Conservation (phyloP, 2,797 vertebrate genomes). For the Pseudotriccus pelzelni region DNA sequence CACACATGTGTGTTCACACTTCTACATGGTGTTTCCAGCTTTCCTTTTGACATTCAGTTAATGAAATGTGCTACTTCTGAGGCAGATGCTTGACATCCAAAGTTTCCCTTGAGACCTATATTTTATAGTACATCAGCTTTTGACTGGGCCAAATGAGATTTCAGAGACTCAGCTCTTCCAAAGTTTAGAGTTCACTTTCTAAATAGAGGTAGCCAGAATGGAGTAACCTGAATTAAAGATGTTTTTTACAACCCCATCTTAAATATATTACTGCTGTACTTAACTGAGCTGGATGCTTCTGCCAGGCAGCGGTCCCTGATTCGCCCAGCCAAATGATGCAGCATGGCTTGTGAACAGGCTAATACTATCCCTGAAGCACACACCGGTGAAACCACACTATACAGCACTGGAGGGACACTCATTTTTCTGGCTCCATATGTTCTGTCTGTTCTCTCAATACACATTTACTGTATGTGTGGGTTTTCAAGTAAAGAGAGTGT, state of each 20-base stretch:
- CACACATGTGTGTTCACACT: slow-evolving; percentile 25
- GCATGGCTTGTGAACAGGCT: not conserved
- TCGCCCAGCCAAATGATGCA: not conserved
- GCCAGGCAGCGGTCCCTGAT: not conserved
- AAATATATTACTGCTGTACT: not conserved
- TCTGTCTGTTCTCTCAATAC: not conserved
- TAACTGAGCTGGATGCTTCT: not conserved
- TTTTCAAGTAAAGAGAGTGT: not conserved
- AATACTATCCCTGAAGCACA: not conserved
- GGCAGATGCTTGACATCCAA: slow-evolving; percentile 9
- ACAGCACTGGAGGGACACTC: not conserved
- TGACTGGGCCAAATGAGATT: not conserved
- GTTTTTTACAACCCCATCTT: not conserved
- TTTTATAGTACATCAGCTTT: not conserved
- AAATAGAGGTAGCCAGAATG: not conserved
- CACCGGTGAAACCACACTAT: not conserved
- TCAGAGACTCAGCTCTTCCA: not conserved
- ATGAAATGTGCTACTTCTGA: slow-evolving; percentile 35
- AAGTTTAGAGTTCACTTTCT: not conserved
- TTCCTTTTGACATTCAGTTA: not conserved
- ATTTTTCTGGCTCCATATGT: not conserved
- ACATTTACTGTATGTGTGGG: not conserved
- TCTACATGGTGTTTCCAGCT: slow-evolving; percentile 13
- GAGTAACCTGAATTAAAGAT: not conserved
- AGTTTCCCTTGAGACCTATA: not conserved